Evolutionary conservation across 2,113 vertebrate genomes (phyloP).

Genomic region (Leiothrix lutea): DNA sequence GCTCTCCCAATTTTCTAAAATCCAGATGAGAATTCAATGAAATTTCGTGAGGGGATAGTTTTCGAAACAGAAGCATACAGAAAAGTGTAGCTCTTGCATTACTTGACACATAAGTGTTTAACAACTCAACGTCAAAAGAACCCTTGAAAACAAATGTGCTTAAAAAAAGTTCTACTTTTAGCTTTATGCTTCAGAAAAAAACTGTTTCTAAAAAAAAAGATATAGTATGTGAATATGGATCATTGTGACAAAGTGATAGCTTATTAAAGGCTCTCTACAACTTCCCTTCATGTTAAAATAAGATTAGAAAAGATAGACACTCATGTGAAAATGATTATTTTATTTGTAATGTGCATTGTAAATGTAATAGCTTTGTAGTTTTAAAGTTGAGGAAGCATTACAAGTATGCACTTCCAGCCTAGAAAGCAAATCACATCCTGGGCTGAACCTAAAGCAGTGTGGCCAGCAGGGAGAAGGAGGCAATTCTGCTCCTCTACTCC

Average conservation of each 20-base stretch:
- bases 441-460: neutral
- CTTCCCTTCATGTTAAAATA: conserved; percentile 6
- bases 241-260: neutral
- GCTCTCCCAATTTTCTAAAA: neutral
- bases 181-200: neutral
- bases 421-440: neutral
- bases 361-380: conserved; percentile 10
- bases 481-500: neutral
- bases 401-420: accelerated
- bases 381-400: conserved; percentile 16
- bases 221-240: neutral
- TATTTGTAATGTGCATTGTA: neutral
- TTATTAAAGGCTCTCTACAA: neutral
- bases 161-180: neutral
- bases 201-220: neutral
- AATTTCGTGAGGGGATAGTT: neutral
- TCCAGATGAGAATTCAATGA: neutral
- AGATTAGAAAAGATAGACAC: neutral
- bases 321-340: conserved; percentile 37
- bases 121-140: neutral
- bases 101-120: neutral
- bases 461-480: neutral
- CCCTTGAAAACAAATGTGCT: neutral
- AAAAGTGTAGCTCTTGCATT: neutral
- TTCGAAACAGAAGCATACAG: neutral